A percentile compares a stretch with the other conserved stretches of the same genome.
Evolutionary conservation across 2,888 invertebrate species (phyloP).

Genomic region (Steinernema scapterisci): DNA sequence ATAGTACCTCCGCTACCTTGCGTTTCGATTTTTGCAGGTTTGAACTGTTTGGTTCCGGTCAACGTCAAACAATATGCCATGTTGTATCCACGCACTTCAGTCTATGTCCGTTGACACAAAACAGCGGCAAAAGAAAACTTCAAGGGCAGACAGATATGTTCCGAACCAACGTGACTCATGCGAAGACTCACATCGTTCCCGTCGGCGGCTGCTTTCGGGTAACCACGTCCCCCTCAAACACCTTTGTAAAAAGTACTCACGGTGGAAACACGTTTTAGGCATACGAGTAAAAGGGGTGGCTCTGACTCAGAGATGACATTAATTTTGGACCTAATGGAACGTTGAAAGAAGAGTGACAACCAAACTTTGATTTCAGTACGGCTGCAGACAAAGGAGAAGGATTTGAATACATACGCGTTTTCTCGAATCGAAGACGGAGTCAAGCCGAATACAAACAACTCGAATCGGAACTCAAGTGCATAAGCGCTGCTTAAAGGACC

Average conservation of each 20-base stretch:
- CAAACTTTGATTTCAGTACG: no score
- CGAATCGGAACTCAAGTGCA: slow-evolving; percentile 23
- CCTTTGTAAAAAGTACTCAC: no score
- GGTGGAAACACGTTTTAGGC: neutral
- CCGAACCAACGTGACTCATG: neutral
- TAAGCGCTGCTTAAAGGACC: neutral
- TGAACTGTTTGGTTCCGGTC: no score
- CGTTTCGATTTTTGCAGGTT: neutral
- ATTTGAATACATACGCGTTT: neutral
- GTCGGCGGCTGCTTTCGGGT: neutral
- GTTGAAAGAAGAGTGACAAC: neutral
- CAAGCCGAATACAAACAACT: slow-evolving; percentile 22
- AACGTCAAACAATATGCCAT: no score
- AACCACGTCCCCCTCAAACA: neutral
- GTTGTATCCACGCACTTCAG: neutral
- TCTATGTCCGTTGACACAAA: neutral
- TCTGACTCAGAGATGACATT: slow-evolving; percentile 10
- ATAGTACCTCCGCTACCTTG: neutral
- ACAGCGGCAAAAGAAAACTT: neutral
- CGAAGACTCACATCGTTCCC: neutral
- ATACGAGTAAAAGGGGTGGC: neutral
- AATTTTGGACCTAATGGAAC: slow-evolving; percentile 16
- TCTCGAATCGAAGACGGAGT: neutral
- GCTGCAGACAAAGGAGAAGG: neutral
- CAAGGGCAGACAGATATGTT: neutral